A percentile compares a stretch with the other conserved stretches of the same genome.
Evolutionary conservation across 2,888 invertebrate genomes (phyloP).

Genomic region (Lottia gigantea): DNA sequence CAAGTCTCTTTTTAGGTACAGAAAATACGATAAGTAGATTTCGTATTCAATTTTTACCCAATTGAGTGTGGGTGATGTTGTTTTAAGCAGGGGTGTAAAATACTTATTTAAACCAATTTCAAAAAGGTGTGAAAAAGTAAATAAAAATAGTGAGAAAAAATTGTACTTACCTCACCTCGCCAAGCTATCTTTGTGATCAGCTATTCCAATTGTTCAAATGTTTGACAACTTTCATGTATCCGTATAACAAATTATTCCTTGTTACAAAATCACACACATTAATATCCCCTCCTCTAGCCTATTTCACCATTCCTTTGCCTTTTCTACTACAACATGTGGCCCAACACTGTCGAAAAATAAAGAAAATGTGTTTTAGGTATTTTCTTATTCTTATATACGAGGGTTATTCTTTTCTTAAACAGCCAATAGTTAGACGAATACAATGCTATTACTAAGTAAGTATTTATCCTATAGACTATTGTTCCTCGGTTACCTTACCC

Average conservation of each 20-base stretch:
- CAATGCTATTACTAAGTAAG: conserved; percentile 8
- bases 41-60: too few relatives aligned
- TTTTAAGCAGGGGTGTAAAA: too few relatives aligned
- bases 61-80: too few relatives aligned
- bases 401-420: conserved; percentile 7
- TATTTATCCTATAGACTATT: not conserved
- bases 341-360: conserved; percentile 5
- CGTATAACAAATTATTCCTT: conserved; percentile 5
- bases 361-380: not conserved
- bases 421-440: conserved; percentile 6
- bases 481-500: not conserved
- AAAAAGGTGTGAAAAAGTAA: too few relatives aligned
- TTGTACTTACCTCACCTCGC: not conserved
- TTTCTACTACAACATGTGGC: not conserved
- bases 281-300: conserved; percentile 1
- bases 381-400: not conserved
- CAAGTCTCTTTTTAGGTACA: too few relatives aligned
- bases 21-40: too few relatives aligned
- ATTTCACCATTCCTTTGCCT: conserved; percentile 6
- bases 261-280: not conserved
- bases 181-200: not conserved
- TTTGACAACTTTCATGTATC: conserved; percentile 8
- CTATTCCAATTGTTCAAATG: not conserved
- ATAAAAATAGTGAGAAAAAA: not conserved
- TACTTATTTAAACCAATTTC: too few relatives aligned